Base-by-base conservation (phyloP, 1,140 invertebrate species). In the Drosophila punjabiensis region DNA sequence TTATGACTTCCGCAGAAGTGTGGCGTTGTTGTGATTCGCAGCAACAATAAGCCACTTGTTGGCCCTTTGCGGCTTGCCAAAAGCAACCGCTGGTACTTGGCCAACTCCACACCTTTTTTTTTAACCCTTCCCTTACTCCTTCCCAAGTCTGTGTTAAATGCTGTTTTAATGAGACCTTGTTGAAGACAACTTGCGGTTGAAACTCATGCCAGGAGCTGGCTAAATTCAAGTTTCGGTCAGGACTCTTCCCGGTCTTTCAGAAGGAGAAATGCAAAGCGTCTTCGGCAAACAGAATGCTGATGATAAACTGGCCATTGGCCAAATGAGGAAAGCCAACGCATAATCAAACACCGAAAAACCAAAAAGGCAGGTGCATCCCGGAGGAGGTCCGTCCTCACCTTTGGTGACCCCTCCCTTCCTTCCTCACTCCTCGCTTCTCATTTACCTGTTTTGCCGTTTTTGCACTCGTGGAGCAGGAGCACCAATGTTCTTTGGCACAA, bases 261-360 rank as follows among this genome's bases (percentile, higher is more conserved):
- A 70, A 16, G 50, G 28, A 81, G 20, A 76, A 64, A 75, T 53
- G 52, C 30, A 62, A 52, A 60, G 37, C 78, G 43, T 48, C 43
- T 68, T 65, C 14, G 50, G 52, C 52, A 79, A 82, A 69, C 81
- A 74, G 77, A 59, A 79, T 75, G 56, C 58, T 66, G 65, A 66
- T 71, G 81, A 80, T 80, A 80, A 59, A 64, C 61, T 47, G 69
- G 66, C 52, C 66, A 71, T 75, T 81, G 84, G 78, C 83, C 74
- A 69, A 69, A 76, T 75, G 66, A 76, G 69, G 62, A 71, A 86
- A 77, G 75, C 83, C 66, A 78, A 89, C 71, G 84, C 84, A 88
- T 89, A 89, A 89, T 84, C 84, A 88, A 89, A 89, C 77, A 89
- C 68, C 69, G 70, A 81, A 81, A 82, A 81, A 81, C 76, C 69